Evolutionary conservation across 2,888 invertebrate species (phyloP), one percentile per base, ranked within the genome.

Genomic region (Microctonus aethiopoides): DNA sequence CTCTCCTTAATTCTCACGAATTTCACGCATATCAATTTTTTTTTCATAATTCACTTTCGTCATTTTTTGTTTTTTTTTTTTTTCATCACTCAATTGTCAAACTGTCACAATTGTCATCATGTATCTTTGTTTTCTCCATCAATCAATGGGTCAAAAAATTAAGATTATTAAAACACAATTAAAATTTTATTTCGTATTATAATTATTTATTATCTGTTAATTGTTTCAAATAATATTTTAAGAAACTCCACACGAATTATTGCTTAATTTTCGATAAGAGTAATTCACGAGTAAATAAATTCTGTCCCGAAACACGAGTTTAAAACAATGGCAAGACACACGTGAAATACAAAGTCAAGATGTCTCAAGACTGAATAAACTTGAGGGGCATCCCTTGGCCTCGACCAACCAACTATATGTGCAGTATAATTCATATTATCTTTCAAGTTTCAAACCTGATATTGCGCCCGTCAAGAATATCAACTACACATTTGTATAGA

Each of bases 341-440:
- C 83, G 84, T 83, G 81, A 80, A 74, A 72, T 81, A 74, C 77
- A 80, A 76, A 76, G 77, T 80, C 79, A 76, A 80, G 81, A 78
- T 77, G 81, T 78, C 78, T 67, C 79, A 84, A 85, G 85, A 85
- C 85, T 85, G 82, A 77, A 73, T 78, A 78, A 80, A 86, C 86
- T 86, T 86, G 86, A 84, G 83, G 81, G 86, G 86, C 80, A 84
- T 86, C 86, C 79, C 84, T 82, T 83, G 86, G 83, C 86, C 86
- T 86, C 86, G 85, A 78, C 77, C 78, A 77, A 79, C 76, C 76
- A 78, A 68, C 79, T 77, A 63, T 79, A 82, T 81, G 79, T 81
- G 83, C 82, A n/a, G n/a, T n/a, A n/a, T 46, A 82, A 84, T 79
- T 82, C 79, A 79, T 81, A 83, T 83, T 80, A 83, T 83, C 82